Percentiles rank a stretch among this genome's conserved stretches.
Conservation (phyloP, 2,888 invertebrate species). For the Morinoia aosen region DNA sequence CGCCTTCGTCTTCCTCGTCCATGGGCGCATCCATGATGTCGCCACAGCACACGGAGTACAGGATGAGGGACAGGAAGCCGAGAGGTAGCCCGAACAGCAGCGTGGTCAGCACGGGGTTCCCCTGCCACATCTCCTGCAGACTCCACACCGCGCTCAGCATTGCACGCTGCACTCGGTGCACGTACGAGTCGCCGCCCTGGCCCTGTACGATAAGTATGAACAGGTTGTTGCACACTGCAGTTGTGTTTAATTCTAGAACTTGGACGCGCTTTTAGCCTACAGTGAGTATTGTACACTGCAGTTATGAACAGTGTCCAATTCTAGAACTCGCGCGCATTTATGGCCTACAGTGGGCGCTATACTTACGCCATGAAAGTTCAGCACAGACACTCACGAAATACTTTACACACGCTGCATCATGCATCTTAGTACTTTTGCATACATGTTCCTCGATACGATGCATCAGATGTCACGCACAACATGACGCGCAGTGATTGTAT, state of each 20-base stretch:
- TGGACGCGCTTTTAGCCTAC: no score
- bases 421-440: neutral
- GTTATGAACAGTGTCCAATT: neutral
- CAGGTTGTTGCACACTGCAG: neutral
- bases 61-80: constrained; percentile 92
- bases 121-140: constrained; percentile 54
- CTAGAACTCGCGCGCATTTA: neutral
- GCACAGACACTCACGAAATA: neutral
- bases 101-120: constrained; percentile 92
- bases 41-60: constrained; percentile 96
- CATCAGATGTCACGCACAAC: no score
- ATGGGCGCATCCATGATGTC: constrained; percentile 94
- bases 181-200: constrained; percentile 87
- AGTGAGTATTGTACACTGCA: neutral
- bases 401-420: neutral
- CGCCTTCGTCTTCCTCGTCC: constrained; percentile 75
- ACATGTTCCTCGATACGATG: neutral
- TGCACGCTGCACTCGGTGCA: constrained; percentile 76
- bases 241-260: neutral
- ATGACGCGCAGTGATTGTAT: no score
- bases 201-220: constrained; percentile 75
- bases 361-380: neutral
- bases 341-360: neutral
- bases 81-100: constrained; percentile 94
- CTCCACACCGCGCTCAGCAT: neutral